Evolutionary conservation across 2,888 invertebrate species (phyloP), one percentile per base, ranked within the genome.

Genomic region (Alentia gelatinosa): DNA sequence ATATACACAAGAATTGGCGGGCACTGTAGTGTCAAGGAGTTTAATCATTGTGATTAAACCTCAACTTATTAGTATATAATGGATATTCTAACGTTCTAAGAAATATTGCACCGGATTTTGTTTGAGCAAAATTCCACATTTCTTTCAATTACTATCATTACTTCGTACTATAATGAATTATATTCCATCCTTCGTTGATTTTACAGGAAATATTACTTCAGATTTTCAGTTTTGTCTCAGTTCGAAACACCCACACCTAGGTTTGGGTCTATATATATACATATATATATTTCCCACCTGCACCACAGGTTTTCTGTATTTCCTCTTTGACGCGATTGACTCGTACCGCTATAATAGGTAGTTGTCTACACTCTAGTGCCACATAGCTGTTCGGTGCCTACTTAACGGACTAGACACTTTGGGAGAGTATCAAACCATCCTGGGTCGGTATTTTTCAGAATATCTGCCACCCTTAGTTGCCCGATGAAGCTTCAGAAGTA

Each of bases 401-500:
- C 9, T 26, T 42, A 42, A 50, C n/a, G 15, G 1, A 79, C 39
- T 9, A 79, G 79, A 37, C n/a, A 79, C 79, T 15, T 37, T 79
- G 12, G 79, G 79, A 39, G 39, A 79, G 79, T 23, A 39, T 79
- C 37, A 79, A 79, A 79, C 79, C 37, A 68, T 68, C 15, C 47
- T 86, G 86, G 86, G 50, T 42, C 47, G 86, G 86, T 86, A 86
- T 47, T 35, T 92, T 93, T 33, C 93, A 95, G 95, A 91, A 92
- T 94, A 37, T 93, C 94, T 15, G 93, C 94, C 19, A 94, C 93
- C 15, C 92, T 94, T 26, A 93, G 94, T 63, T 95, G 95, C 89
- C 93, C 94, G 37, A 95, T 95, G 95, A 92, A 94, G 42, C 92
- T 95, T 26, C 91, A 93, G 39, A 95, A 95, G 89, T 95, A 95